These are phyloP conservation scores for Sinocyclocheilus maitianheensis DNA, from an alignment of 2,113 vertebrate species.

Conservation along the genomic window DNA sequence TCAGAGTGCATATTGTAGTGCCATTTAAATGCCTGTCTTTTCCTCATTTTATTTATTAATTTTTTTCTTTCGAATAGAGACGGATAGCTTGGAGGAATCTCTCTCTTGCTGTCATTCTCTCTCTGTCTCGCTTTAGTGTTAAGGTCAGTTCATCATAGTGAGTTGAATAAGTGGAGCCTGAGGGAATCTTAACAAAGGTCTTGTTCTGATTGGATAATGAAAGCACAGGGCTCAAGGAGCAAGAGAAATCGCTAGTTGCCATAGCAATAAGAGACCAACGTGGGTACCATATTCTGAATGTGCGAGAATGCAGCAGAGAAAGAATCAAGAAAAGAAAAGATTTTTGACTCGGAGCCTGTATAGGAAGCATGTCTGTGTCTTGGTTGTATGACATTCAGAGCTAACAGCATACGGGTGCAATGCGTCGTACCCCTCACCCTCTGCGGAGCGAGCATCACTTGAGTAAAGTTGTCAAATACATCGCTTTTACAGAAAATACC, in stretches of 20 bases:
- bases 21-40: slow-evolving; percentile 28
- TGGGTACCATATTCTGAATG: slow-evolving; percentile 69
- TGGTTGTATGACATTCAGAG: slow-evolving; percentile 12
- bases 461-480: slow-evolving; percentile 65
- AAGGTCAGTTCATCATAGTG: slow-evolving; percentile 73
- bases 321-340: slow-evolving; percentile 63
- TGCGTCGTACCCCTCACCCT: slow-evolving; percentile 46
- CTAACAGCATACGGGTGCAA: slow-evolving; percentile 15
- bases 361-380: not conserved
- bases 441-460: slow-evolving; percentile 53
- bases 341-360: slow-evolving; percentile 66
- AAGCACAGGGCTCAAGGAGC: slow-evolving; percentile 71
- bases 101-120: slow-evolving; percentile 68
- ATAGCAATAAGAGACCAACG: slow-evolving; percentile 77
- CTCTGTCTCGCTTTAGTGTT: slow-evolving; percentile 68
- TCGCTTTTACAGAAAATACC: slow-evolving; percentile 62
- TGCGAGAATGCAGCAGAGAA: slow-evolving; percentile 61
- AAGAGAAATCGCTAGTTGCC: slow-evolving; percentile 73
- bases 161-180: slow-evolving; percentile 78
- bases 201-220: slow-evolving; percentile 79
- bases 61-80: not conserved
- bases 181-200: slow-evolving; percentile 82
- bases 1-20: slow-evolving; percentile 25
- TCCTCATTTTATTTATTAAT: not conserved
- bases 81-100: slow-evolving; percentile 34